Evolutionary conservation across 35 echinoderm and acorn worm species (phyloP).

Genomic region (Stichopus chloronotus): DNA sequence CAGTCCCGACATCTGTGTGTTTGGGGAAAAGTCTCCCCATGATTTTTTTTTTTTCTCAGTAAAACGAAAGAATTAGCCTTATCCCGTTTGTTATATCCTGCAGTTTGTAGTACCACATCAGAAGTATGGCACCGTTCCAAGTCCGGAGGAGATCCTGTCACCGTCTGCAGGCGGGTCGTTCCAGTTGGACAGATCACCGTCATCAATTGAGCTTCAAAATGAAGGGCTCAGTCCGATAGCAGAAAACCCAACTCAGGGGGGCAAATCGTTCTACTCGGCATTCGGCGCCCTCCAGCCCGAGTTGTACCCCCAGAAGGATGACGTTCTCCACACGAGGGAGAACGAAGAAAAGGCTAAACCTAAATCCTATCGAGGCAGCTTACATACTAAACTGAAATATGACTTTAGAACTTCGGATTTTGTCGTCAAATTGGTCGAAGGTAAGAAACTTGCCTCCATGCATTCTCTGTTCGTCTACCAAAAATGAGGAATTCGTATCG

Average conservation of each 20-base stretch:
- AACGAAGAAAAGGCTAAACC: background rate
- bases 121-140: conserved; percentile 11
- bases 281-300: conserved; percentile 21
- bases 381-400: conserved; percentile 57
- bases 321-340: conserved; percentile 21
- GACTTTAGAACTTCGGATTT: conserved; percentile 43
- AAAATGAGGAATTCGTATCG: too few relatives aligned
- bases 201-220: background rate
- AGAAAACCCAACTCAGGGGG: background rate
- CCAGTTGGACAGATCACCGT: background rate
- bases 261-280: background rate
- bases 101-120: conserved; percentile 42
- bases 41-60: too few relatives aligned
- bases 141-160: background rate
- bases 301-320: conserved; percentile 17
- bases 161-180: background rate
- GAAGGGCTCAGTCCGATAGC: background rate
- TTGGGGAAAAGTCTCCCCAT: too few relatives aligned
- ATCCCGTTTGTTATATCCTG: background rate
- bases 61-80: too few relatives aligned
- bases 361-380: background rate
- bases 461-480: too few relatives aligned
- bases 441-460: background rate
- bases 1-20: too few relatives aligned
- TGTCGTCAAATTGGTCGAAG: conserved; percentile 32